Evolutionary conservation across 2,888 invertebrate genomes (phyloP).

Genomic region (Tetragnatha montana): DNA sequence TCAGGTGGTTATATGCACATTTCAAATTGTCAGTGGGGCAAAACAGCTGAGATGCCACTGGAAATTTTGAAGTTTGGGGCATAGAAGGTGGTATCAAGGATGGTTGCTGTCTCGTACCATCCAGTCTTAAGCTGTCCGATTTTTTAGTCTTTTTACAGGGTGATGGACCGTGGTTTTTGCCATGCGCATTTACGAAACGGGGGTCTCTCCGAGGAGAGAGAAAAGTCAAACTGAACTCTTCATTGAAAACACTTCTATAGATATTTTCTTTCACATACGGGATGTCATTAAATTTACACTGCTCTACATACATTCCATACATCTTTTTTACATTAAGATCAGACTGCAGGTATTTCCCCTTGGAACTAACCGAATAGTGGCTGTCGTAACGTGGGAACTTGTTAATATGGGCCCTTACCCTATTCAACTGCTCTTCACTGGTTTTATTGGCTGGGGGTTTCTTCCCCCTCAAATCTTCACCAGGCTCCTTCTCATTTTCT

Average conservation of each 20-base stretch:
- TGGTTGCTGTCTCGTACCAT: constrained; percentile 14
- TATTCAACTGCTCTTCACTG: constrained; percentile 58
- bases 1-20: constrained; percentile 58
- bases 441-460: constrained; percentile 68
- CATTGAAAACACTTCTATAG: constrained; percentile 65
- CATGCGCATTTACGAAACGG: constrained; percentile 22
- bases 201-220: constrained; percentile 58
- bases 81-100: constrained; percentile 21
- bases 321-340: constrained; percentile 67
- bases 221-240: constrained; percentile 53
- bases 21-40: constrained; percentile 56
- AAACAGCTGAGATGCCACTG: constrained; percentile 45
- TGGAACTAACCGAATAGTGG: constrained; percentile 54
- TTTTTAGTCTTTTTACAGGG: constrained; percentile 50
- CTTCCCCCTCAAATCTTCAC: constrained; percentile 65
- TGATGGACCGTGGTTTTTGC: constrained; percentile 15
- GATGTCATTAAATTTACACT: constrained; percentile 45
- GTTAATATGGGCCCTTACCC: constrained; percentile 54
- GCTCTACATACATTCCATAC: constrained; percentile 64
- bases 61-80: constrained; percentile 53
- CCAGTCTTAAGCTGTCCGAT: constrained; percentile 16
- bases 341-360: constrained; percentile 56
- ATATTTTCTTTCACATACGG: constrained; percentile 67
- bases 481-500: constrained; percentile 65
- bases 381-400: constrained; percentile 54